phyloP scores from a whole-genome alignment of 1,140 invertebrate genomes.

The Drosophila fuyamai region DNA sequence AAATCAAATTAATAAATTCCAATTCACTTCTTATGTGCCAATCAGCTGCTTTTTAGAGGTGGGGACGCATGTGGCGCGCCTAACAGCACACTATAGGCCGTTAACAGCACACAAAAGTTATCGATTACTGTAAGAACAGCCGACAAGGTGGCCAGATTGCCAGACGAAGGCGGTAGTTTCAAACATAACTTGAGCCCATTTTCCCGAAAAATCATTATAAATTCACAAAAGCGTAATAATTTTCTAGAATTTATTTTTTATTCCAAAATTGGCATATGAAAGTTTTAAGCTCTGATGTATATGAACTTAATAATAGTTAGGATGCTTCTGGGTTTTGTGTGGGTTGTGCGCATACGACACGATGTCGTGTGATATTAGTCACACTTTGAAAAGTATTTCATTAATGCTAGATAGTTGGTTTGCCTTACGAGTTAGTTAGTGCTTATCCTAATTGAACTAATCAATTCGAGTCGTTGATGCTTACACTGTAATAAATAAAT shows the following conservation, averaged over 20 bases:
- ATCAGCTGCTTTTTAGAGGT: neutral
- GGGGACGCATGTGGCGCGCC: neutral
- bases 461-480: conserved; percentile 33
- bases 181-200: too few relatives aligned
- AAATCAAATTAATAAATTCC: neutral
- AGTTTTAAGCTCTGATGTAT: neutral
- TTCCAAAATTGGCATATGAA: conserved; percentile 1
- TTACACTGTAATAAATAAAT: conserved; percentile 40
- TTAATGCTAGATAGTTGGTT: conserved; percentile 25
- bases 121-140: too few relatives aligned
- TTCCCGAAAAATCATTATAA: too few relatives aligned
- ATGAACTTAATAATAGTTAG: conserved; percentile 25
- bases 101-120: too few relatives aligned
- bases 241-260: neutral
- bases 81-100: too few relatives aligned
- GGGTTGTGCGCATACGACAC: conserved; percentile 9
- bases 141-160: neutral
- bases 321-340: conserved; percentile 14
- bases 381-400: conserved; percentile 16
- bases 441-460: conserved; percentile 25
- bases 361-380: conserved; percentile 21
- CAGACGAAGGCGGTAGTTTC: neutral
- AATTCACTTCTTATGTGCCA: conserved; percentile 9
- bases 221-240: neutral
- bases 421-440: conserved; percentile 12